Conservation (phyloP, 1,140 invertebrate species). For the Magallana ariakensis region DNA sequence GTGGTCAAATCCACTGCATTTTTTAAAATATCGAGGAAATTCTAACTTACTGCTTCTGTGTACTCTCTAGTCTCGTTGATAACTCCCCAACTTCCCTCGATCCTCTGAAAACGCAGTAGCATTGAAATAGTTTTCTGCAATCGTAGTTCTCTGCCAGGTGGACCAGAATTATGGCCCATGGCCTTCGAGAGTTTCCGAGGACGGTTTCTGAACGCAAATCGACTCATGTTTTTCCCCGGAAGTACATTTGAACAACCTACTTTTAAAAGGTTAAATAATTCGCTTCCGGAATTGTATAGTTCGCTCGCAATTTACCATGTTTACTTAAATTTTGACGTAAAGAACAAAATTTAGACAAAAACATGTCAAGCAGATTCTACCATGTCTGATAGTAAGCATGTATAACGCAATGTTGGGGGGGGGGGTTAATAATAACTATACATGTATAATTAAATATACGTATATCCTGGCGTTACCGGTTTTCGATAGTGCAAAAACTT, state of each 20-base stretch:
- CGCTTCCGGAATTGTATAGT: neutral
- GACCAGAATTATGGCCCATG: slow-evolving; percentile 2
- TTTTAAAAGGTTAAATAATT: neutral
- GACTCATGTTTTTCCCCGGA: neutral
- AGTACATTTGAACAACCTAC: neutral
- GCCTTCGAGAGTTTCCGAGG: neutral
- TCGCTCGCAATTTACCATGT: too few relatives aligned
- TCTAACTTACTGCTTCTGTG: slow-evolving; percentile 9
- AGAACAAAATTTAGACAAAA: too few relatives aligned
- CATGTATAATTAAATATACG: too few relatives aligned
- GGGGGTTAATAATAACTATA: too few relatives aligned
- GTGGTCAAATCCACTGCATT: too few relatives aligned
- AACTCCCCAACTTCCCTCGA: slow-evolving; percentile 16
- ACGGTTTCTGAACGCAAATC: slow-evolving; percentile 2
- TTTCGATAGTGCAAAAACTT: too few relatives aligned
- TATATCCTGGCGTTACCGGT: too few relatives aligned
- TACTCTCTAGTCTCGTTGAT: slow-evolving; percentile 15
- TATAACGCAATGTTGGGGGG: too few relatives aligned
- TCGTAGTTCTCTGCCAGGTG: neutral
- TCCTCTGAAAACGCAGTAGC: slow-evolving; percentile 23
- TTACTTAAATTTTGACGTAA: too few relatives aligned
- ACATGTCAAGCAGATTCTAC: too few relatives aligned
- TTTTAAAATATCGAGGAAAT: slow-evolving; percentile 10
- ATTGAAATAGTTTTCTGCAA: slow-evolving; percentile 29
- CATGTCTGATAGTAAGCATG: too few relatives aligned